Evolutionary conservation across 1,140 invertebrate genomes (phyloP).

Genomic region (Drosophila sucinea): DNA sequence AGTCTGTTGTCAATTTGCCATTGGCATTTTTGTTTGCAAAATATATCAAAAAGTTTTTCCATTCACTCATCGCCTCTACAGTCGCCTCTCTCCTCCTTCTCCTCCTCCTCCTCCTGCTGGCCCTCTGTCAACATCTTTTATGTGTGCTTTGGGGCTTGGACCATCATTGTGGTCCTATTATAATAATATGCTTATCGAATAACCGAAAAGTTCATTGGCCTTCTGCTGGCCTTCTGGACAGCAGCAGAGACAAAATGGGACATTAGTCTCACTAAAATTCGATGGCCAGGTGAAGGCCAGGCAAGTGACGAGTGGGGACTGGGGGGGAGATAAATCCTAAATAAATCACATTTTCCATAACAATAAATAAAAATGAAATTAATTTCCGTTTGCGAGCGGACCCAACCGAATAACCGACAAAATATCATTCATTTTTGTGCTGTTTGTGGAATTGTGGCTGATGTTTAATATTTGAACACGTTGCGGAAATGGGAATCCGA

Average conservation of each 20-base stretch:
- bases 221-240: conserved; percentile 14
- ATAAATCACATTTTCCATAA: conserved; percentile 64
- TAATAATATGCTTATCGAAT: conserved; percentile 76
- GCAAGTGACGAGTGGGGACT: too few species aligned
- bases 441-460: conserved; percentile 51
- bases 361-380: conserved; percentile 73
- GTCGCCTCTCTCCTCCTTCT: neutral
- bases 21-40: conserved; percentile 75
- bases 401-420: conserved; percentile 28
- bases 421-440: conserved; percentile 35
- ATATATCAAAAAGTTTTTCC: conserved; percentile 72
- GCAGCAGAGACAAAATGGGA: neutral
- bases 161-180: conserved; percentile 69
- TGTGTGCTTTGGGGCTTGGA: conserved; percentile 70
- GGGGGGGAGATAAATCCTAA: conserved; percentile 7
- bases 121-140: conserved; percentile 46
- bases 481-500: conserved; percentile 65
- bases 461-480: conserved; percentile 59
- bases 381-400: conserved; percentile 65
- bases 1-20: conserved; percentile 65
- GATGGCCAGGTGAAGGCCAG: neutral
- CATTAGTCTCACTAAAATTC: neutral
- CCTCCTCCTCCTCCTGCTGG: conserved; percentile 4
- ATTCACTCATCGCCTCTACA: conserved; percentile 41
- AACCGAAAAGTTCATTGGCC: conserved; percentile 52